These are phyloP conservation scores for Neoscelio sp. DNA, from an alignment of 2,888 invertebrate genomes.

Conservation along the genomic window DNA sequence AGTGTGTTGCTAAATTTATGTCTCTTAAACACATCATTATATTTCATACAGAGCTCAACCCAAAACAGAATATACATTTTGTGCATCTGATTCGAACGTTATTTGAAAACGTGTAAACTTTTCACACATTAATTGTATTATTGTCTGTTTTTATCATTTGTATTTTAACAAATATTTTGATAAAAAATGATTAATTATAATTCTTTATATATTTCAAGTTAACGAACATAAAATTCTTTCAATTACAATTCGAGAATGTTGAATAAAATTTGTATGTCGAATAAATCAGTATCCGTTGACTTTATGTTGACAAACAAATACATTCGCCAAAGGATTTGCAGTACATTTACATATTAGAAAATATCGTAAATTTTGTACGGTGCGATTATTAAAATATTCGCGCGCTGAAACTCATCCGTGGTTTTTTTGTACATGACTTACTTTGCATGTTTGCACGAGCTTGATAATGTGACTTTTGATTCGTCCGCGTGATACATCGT, in stretches of 20 bases:
- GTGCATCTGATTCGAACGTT: constrained; percentile 7
- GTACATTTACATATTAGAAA: constrained; percentile 10
- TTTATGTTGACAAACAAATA: neutral
- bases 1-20: constrained; percentile 51
- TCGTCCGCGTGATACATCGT: constrained; percentile 57
- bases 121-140: neutral
- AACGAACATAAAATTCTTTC: too few species aligned
- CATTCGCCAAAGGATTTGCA: neutral
- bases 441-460: constrained; percentile 31
- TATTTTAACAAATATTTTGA: neutral
- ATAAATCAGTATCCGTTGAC: neutral
- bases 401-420: too few species aligned
- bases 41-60: constrained; percentile 31
- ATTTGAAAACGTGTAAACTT: neutral
- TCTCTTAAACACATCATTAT: constrained; percentile 58
- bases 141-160: neutral
- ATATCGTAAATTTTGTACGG: neutral
- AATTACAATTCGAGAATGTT: neutral
- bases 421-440: too few species aligned
- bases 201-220: too few species aligned
- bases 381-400: neutral
- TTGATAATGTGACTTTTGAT: constrained; percentile 48
- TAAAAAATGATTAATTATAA: too few species aligned
- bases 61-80: constrained; percentile 37
- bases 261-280: neutral